Evolutionary conservation across 2,113 vertebrate species (phyloP).

Genomic region (Rhea pennata): DNA sequence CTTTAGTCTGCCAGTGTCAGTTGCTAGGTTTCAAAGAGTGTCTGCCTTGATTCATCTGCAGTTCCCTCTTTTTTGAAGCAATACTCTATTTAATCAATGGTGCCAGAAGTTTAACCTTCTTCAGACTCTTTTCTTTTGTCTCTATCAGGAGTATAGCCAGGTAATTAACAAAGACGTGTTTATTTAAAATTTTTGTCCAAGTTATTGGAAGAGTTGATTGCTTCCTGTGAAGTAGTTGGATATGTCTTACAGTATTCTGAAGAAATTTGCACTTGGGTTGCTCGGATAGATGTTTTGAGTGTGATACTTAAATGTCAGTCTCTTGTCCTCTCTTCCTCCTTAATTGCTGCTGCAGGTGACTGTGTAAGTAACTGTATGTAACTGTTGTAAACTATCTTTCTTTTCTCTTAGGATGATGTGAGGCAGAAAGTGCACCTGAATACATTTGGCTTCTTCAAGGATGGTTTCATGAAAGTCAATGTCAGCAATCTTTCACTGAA

Average conservation of each 20-base stretch:
- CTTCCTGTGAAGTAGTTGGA: background rate
- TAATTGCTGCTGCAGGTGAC: background rate
- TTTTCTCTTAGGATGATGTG: conserved; percentile 79
- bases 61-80: background rate
- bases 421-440: conserved; percentile 88
- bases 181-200: background rate
- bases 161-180: background rate
- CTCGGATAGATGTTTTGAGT: background rate
- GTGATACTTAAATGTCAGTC: background rate
- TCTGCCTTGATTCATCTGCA: background rate
- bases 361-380: background rate
- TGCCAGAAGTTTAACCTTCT: background rate
- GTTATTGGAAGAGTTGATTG: background rate
- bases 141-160: background rate
- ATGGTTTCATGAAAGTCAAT: conserved; percentile 84
- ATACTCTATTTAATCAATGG: background rate
- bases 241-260: background rate
- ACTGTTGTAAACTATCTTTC: background rate
- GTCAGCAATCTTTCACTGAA: conserved; percentile 79
- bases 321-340: background rate
- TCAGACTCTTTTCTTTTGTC: background rate
- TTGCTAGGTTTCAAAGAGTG: background rate
- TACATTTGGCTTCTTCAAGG: conserved; percentile 88
- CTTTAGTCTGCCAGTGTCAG: background rate
- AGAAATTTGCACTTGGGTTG: background rate